These are phyloP conservation scores for Zaprionus tsacasi DNA, from an alignment of 1,140 invertebrate genomes.

Conservation along the genomic window DNA sequence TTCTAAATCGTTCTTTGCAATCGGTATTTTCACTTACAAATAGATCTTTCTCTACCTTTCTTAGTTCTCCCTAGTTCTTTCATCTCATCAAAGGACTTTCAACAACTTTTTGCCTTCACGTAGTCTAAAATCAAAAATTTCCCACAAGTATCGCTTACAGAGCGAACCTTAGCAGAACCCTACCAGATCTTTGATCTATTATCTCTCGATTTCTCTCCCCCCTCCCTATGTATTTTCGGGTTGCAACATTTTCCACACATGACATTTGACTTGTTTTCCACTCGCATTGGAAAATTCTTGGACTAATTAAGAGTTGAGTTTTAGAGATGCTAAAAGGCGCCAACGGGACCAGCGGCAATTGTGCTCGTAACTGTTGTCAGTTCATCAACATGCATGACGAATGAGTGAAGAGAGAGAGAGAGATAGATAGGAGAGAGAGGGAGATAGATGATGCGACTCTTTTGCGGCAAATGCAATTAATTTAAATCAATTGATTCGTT, in stretches of 20 bases:
- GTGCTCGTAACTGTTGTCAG: slow-evolving; percentile 36
- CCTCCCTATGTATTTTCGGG: background rate
- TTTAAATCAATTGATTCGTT: slow-evolving; percentile 84
- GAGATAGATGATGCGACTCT: slow-evolving; percentile 33
- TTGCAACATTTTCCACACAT: slow-evolving; percentile 5
- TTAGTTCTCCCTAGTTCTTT: no score
- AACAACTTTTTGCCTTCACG: background rate
- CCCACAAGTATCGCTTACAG: slow-evolving; percentile 43
- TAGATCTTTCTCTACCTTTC: background rate
- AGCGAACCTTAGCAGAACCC: background rate
- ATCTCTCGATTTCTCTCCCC: background rate
- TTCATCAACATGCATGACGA: slow-evolving; percentile 35
- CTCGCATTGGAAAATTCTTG: slow-evolving; percentile 44
- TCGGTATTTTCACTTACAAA: no score
- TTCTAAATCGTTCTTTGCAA: no score
- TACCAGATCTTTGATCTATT: background rate
- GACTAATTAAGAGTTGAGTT: slow-evolving; percentile 62
- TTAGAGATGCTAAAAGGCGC: slow-evolving; percentile 56
- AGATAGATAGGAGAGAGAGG: background rate
- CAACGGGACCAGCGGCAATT: slow-evolving; percentile 48
- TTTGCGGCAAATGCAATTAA: slow-evolving; percentile 83
- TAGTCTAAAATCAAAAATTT: background rate
- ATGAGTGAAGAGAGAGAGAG: background rate
- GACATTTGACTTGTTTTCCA: slow-evolving; percentile 25
- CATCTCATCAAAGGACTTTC: background rate